Evolutionary conservation across 2,113 vertebrate species (phyloP), one percentile per base, ranked within the genome.

Genomic region (Orthonyx spaldingii): DNA sequence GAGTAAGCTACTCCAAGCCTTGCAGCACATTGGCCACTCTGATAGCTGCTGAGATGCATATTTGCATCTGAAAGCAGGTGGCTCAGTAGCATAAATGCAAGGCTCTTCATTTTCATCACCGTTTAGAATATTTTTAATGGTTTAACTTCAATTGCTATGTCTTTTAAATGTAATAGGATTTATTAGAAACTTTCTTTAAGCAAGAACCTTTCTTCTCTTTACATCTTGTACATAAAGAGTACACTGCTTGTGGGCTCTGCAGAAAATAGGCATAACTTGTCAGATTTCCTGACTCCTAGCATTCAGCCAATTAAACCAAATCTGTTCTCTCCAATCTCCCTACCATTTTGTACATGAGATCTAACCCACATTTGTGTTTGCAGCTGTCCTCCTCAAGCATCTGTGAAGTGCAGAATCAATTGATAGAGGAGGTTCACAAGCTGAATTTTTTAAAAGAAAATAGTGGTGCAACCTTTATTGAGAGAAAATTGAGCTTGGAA

Each of bases 401-500:
- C 56, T 97, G 92, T 93, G 98, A 99, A 93, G 98, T 99, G 89
- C 99, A 99, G 86, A 98, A 97, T 96, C 98, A 96, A 94, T 98
- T 99, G 87, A 98, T 99, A 95, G 99, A 99, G 66, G 98, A 99
- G 88, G 93, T 99, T 95, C 98, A 99, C 71, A 99, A 98, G 95
- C 96, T 99, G 95, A 97, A 95, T 53, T 99, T 99, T 95, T 98
- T 99, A 61, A 99, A 98, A 92, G 99, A 99, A 46, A 99, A 98
- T 64, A 96, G 92, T 76, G 95, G 84, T 71, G 72, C 81, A 63
- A 98, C 98, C 18, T 99, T 99, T 96, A 99, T 99, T 96, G 99
- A 99, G 94, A 98, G 98, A 79, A 99, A 99, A 97, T 97, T 99
- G 96, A 99, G 99, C 97, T 98, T 99, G 90, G 99, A 99, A 96